These are phyloP conservation scores for Amblyopsis hoosieri DNA, from an alignment of 2,797 vertebrate genomes.

Conservation along the genomic window DNA sequence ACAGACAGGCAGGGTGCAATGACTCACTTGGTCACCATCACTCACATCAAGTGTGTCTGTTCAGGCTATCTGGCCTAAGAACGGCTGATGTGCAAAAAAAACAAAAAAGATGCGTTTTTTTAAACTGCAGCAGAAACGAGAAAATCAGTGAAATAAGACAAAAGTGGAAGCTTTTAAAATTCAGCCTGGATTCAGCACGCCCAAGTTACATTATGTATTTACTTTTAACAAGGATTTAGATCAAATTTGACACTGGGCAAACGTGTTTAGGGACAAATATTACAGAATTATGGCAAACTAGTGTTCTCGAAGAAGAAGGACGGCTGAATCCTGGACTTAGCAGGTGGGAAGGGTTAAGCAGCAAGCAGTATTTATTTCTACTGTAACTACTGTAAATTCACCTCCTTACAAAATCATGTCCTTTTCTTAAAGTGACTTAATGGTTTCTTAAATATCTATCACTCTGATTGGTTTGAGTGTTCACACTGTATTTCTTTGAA, in stretches of 20 bases:
- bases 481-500: slow-evolving; percentile 18
- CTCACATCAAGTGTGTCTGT: slow-evolving; percentile 99
- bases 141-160: slow-evolving; percentile 72
- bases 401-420: slow-evolving; percentile 30
- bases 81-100: slow-evolving; percentile 96
- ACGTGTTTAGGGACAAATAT: slow-evolving; percentile 10
- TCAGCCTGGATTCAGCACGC: slow-evolving; percentile 70
- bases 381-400: slow-evolving; percentile 33
- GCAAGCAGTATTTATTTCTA: slow-evolving; percentile 73
- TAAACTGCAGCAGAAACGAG: slow-evolving; percentile 75
- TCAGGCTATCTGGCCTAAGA: slow-evolving; percentile 99
- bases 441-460: slow-evolving; percentile 21
- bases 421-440: slow-evolving; percentile 10
- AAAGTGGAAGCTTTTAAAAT: slow-evolving; percentile 73
- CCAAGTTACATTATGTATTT: slow-evolving; percentile 46
- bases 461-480: slow-evolving; percentile 20
- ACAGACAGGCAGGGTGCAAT: slow-evolving; percentile 93
- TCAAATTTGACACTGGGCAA: slow-evolving; percentile 14
- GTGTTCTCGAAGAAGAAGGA: slow-evolving; percentile 57
- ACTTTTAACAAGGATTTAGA: slow-evolving; percentile 44
- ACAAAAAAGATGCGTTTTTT: slow-evolving; percentile 86
- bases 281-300: slow-evolving; percentile 11
- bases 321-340: slow-evolving; percentile 79
- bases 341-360: slow-evolving; percentile 74
- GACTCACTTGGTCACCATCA: slow-evolving; percentile 97